These are phyloP conservation scores for Macquaria australasica DNA, from an alignment of 2,113 vertebrate species.

Conservation along the genomic window DNA sequence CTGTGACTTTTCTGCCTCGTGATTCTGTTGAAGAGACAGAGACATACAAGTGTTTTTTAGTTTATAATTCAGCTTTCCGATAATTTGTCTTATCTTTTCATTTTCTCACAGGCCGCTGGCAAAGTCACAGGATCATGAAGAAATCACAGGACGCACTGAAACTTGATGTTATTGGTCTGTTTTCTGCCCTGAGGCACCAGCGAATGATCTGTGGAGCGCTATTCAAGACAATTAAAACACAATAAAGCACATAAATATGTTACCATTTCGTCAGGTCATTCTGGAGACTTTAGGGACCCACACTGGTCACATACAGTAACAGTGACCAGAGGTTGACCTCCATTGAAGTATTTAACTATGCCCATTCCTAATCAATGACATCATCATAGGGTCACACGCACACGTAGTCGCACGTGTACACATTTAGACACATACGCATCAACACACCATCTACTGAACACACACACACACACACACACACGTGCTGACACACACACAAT, in stretches of 20 bases:
- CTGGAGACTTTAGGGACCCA: constrained; percentile 18
- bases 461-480: neutral
- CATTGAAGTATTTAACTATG: constrained; percentile 32
- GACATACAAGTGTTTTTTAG: constrained; percentile 34
- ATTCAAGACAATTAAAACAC: constrained; percentile 9
- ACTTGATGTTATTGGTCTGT: constrained; percentile 7
- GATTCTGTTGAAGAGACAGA: constrained; percentile 37
- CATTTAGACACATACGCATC: neutral
- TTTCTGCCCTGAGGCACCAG: constrained; percentile 9
- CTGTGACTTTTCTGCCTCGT: neutral
- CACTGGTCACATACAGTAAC: constrained; percentile 31
- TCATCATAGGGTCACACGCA: constrained; percentile 25
- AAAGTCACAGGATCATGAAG: constrained; percentile 44
- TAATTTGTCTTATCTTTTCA: neutral
- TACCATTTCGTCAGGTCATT: neutral
- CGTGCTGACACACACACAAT: constrained; percentile 29
- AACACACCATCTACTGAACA: neutral
- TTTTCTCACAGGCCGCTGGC: constrained; percentile 18
- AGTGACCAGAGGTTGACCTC: constrained; percentile 47
- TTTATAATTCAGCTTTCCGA: constrained; percentile 25
- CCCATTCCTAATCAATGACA: constrained; percentile 58
- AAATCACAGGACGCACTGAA: constrained; percentile 29
- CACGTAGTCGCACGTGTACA: constrained; percentile 6
- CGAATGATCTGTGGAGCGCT: neutral
- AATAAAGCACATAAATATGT: constrained; percentile 20